Evolutionary conservation across 1,140 invertebrate species (phyloP), one percentile per base, ranked within the genome.

Genomic region (Halyomorpha halys): DNA sequence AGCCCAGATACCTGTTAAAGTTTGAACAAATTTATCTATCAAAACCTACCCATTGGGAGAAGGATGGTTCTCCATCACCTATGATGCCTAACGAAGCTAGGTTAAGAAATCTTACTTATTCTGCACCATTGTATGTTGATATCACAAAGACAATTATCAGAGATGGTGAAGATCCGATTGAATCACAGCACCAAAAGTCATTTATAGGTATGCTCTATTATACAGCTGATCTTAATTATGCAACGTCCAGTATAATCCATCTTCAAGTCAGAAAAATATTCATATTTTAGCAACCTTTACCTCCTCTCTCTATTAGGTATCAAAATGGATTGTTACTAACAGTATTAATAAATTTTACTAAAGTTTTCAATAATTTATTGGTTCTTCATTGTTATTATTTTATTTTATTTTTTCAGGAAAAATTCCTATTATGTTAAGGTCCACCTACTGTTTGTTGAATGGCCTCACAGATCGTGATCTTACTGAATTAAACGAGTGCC

Each of bases 31-130:
- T 99, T 73, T 99, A 98, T 75, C 74, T 99, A 34, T 98, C 95
- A 0, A 98, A 98, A 76, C 96, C 96, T 8, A 99, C 96, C 13
- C 97, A 98, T 82, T 98, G 96, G 96, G 96, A 98, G 76, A 98
- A 98, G 79, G 96, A 99, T 81, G 96, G 96, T 74, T 92, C 94
- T 0, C 94, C 94, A 27, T 93, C 90, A 66, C 93, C 94, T 64
- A 97, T 99, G 94, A 98, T 98, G 95, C 96, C 96, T 14, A 99
- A 99, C 75, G 96, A 98, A 79, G 96, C 94, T 16, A 80, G 94
- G 65, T 74, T 91, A 61, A 79, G 89, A 62, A 91, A 92, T 76
- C 76, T 91, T 9, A 95, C 91, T 0, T 98, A 98, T 75, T 97
- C 95, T 6, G 95, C 97, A 13, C 97, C 97, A 0, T 76, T 99